These are phyloP conservation scores for Drosophila multiciliata DNA, from an alignment of 2,888 invertebrate genomes.

Conservation along the genomic window DNA sequence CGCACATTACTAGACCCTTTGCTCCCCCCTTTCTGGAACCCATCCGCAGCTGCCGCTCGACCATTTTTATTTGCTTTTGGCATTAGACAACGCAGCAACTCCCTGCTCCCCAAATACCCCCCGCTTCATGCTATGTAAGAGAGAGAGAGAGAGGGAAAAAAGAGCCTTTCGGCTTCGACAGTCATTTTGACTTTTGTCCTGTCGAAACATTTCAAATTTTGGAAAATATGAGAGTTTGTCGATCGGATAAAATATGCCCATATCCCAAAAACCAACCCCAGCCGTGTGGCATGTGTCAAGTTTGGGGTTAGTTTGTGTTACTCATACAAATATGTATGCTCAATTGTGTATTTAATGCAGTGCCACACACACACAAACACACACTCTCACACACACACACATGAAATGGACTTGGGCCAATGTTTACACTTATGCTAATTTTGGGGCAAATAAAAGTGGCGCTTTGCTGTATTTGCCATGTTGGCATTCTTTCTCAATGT, in stretches of 20 bases:
- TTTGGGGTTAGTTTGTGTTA: constrained; percentile 38
- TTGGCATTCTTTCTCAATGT: constrained; percentile 23
- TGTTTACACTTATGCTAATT: constrained; percentile 78
- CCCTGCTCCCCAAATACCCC: background rate
- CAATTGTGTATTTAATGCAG: constrained; percentile 75
- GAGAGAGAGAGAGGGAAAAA: background rate
- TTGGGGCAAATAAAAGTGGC: constrained; percentile 47
- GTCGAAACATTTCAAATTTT: constrained; percentile 5
- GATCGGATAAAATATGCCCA: constrained; percentile 26
- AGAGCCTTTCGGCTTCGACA: constrained; percentile 13
- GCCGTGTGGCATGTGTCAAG: constrained; percentile 2
- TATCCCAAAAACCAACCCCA: background rate
- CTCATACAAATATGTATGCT: constrained; percentile 52
- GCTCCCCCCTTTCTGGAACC: background rate
- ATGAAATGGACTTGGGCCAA: constrained; percentile 42
- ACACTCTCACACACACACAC: constrained; percentile 1
- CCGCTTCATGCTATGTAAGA: background rate
- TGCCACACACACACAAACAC: constrained; percentile 54
- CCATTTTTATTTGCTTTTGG: constrained; percentile 68
- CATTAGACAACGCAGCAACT: constrained; percentile 52
- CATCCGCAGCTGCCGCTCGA: constrained; percentile 40
- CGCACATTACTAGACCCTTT: constrained; percentile 53
- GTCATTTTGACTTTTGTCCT: constrained; percentile 23
- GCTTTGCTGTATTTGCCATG: constrained; percentile 46
- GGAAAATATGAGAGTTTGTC: constrained; percentile 18